These are phyloP conservation scores for Andrena minutula DNA, from an alignment of 2,888 invertebrate species.

Conservation along the genomic window DNA sequence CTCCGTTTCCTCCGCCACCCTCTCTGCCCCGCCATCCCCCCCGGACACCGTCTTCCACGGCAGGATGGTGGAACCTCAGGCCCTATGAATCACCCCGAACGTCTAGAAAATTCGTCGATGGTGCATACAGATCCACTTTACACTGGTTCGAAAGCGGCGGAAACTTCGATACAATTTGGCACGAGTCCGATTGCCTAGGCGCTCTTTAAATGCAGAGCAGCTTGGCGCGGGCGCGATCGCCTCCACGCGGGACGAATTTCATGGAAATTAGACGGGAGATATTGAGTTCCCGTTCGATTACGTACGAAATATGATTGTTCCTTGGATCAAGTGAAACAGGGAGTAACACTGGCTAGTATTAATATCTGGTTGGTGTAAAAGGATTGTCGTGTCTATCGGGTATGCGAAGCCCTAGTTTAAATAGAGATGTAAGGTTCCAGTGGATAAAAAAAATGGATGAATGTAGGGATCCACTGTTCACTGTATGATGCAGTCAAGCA, in stretches of 20 bases:
- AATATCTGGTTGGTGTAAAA: not conserved
- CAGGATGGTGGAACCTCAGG: not conserved
- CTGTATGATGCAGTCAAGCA: no score
- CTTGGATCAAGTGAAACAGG: not conserved
- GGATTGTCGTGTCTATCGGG: no score
- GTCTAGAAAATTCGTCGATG: constrained; percentile 59
- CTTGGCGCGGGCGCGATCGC: not conserved
- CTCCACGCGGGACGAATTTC: constrained; percentile 39
- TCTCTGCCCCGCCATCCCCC: not conserved
- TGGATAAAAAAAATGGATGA: no score
- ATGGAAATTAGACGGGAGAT: constrained; percentile 33
- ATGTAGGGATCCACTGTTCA: no score
- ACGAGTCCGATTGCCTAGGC: constrained; percentile 53
- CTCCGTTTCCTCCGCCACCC: not conserved
- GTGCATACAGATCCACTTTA: constrained; percentile 52
- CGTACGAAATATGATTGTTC: constrained; percentile 12
- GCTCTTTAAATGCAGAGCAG: constrained; percentile 65
- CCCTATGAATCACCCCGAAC: constrained; percentile 46
- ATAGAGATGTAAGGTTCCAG: no score
- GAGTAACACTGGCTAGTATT: not conserved
- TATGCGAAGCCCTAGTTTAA: no score
- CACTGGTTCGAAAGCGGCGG: constrained; percentile 36
- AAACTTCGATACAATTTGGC: constrained; percentile 69
- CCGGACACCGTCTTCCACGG: not conserved
- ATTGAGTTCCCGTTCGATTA: constrained; percentile 27